These are phyloP conservation scores for Nibea albiflora DNA, from an alignment of 2,113 vertebrate species.

Conservation along the genomic window DNA sequence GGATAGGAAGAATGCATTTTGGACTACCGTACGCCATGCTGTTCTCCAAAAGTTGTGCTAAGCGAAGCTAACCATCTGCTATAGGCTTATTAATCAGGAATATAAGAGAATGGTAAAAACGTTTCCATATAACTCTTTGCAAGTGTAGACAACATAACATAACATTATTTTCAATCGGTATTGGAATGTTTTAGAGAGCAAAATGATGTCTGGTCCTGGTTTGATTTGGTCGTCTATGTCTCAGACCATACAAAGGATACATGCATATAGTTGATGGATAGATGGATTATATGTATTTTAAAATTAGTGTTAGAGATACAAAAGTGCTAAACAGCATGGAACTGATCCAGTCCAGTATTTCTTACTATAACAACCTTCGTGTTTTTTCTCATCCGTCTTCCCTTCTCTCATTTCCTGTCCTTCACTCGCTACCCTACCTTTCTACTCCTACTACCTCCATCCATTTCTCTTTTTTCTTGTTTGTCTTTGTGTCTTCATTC, in stretches of 20 bases:
- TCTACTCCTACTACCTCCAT: background rate
- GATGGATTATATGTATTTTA: background rate
- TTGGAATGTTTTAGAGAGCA: no score
- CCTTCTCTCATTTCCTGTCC: background rate
- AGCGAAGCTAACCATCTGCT: background rate
- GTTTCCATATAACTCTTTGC: background rate
- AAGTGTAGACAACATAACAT: background rate
- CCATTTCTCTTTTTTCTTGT: conserved; percentile 4
- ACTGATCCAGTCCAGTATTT: background rate
- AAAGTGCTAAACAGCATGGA: background rate
- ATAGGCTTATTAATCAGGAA: background rate
- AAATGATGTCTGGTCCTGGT: no score
- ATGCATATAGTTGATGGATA: background rate
- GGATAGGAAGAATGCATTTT: background rate
- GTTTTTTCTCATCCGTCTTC: background rate
- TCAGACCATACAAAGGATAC: background rate
- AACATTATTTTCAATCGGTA: background rate
- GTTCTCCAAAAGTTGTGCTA: background rate
- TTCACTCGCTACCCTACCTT: background rate
- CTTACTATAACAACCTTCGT: no score
- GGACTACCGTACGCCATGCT: background rate
- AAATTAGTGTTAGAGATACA: background rate
- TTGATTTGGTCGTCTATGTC: no score
- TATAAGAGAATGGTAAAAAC: background rate
- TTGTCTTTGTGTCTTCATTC: conserved; percentile 21